Base-by-base conservation (phyloP, 2,113 vertebrate species). In the Centropus unirufus region DNA sequence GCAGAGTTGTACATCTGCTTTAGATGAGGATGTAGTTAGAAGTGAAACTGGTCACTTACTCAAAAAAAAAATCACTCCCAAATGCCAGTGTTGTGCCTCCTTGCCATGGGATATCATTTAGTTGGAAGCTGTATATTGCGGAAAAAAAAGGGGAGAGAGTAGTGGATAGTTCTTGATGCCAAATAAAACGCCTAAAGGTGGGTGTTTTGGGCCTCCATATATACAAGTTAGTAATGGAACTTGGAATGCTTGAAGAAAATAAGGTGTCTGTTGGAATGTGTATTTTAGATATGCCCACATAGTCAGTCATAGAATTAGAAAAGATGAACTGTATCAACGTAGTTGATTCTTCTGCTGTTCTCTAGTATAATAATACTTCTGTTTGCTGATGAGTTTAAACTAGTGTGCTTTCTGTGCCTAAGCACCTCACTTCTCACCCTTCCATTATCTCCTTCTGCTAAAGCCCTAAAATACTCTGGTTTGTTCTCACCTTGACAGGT, bases 271-370 rank as follows among this genome's bases (percentile, higher is more conserved):
- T 64, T 76, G 69, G 52, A 64, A 81, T 39, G n/a, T 85, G 0
- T 54, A 5, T 42, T 63, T 68, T 44, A 55, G 62, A 39, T 69
- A 34, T 46, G 24, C 29, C 42, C 84, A 9, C 67, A 8, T 51
- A 93, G 51, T 46, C 3, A 19, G 51, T 46, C 3, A 19, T 19
- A 44, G 39, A 54, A 36, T 55, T 58, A 20, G 52, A 70, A 51
- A 67, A 40, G 30, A 61, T 2, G 2, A 58, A 46, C 40, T 1
- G 0, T 40, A 7, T 5, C 46, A 34, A 27, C 39, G 30, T 55
- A 44, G 78, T 39, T 51, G 17, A 68, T 30, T 75, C 27, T 32
- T 46, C 26, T 42, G 21, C 21, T 36, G 5, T 49, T 75, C 26
- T 49, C 19, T 77, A n/a, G 36, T 12, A 9, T 18, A 5, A 9